Percentiles rank a stretch among this genome's conserved stretches.
Evolutionary conservation across 2,113 vertebrate species (phyloP).

Genomic region (Corydoras maculifer): DNA sequence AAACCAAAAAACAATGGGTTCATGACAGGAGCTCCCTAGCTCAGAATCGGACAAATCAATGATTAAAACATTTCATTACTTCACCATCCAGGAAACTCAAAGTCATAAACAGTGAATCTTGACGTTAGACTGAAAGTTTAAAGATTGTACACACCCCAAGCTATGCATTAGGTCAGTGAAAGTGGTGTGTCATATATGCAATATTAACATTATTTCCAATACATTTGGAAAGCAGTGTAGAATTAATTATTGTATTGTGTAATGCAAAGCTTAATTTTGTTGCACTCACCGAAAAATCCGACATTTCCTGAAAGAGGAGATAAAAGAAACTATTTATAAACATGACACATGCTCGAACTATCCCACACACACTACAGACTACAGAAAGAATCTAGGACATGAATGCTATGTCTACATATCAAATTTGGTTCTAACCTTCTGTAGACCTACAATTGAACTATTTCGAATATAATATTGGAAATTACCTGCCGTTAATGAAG

Average conservation of each 20-base stretch:
- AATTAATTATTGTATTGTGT: background rate
- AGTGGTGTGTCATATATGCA: background rate
- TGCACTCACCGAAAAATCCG: conserved; percentile 71
- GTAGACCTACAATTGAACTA: background rate
- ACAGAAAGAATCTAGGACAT: background rate
- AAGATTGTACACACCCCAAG: background rate
- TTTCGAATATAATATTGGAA: background rate
- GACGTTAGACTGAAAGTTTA: too few relatives aligned
- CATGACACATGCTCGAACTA: background rate
- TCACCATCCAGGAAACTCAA: too few relatives aligned
- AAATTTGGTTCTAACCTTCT: background rate
- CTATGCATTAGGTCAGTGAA: too few relatives aligned
- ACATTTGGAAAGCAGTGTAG: background rate
- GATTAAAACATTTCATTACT: too few relatives aligned
- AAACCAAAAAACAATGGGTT: too few relatives aligned
- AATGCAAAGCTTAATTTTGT: background rate
- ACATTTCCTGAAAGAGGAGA: conserved; percentile 58
- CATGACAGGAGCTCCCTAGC: too few relatives aligned
- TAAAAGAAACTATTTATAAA: conserved; percentile 4
- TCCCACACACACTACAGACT: background rate
- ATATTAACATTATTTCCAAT: background rate
- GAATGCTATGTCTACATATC: background rate
- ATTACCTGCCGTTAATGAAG: background rate
- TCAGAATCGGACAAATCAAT: too few relatives aligned
- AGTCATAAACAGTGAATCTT: too few relatives aligned